Evolutionary conservation across 2,113 vertebrate genomes (phyloP).

Genomic region (Gymnogyps californianus): DNA sequence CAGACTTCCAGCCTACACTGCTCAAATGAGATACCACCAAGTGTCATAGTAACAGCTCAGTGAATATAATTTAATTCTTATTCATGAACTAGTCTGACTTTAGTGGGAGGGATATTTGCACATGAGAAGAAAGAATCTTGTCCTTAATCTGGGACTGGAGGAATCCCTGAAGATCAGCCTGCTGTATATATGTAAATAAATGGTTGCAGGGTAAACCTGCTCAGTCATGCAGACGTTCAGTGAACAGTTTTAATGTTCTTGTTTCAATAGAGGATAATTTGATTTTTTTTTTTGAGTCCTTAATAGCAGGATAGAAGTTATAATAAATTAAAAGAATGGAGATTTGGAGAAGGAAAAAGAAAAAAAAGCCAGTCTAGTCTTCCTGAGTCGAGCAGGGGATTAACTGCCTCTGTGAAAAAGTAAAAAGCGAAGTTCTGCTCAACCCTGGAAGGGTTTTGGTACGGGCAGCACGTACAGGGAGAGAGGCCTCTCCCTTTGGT

Average conservation of each 20-base stretch:
- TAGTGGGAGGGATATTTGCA: background rate
- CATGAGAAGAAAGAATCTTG: background rate
- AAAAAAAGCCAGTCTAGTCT: background rate
- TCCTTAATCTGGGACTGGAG: background rate
- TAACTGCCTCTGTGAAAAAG: background rate
- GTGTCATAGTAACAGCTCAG: background rate
- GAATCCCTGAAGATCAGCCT: background rate
- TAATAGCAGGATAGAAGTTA: background rate
- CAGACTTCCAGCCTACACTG: background rate
- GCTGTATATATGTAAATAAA: background rate
- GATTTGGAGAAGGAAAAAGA: background rate
- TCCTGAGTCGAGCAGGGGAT: fast-evolving
- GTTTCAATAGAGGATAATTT: conserved; percentile 46
- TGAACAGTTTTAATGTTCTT: conserved; percentile 42
- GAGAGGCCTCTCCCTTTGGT: background rate
- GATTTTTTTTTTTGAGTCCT: background rate
- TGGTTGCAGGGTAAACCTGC: conserved; percentile 23
- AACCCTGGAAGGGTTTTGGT: background rate
- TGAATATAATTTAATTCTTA: background rate
- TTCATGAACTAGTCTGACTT: background rate
- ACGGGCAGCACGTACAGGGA: fast-evolving
- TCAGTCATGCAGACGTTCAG: conserved; percentile 32
- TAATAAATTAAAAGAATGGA: background rate
- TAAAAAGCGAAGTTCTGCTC: background rate
- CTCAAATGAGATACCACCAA: background rate